Base-by-base conservation (phyloP, 2,797 vertebrate species). In the Taenioides sp. region DNA sequence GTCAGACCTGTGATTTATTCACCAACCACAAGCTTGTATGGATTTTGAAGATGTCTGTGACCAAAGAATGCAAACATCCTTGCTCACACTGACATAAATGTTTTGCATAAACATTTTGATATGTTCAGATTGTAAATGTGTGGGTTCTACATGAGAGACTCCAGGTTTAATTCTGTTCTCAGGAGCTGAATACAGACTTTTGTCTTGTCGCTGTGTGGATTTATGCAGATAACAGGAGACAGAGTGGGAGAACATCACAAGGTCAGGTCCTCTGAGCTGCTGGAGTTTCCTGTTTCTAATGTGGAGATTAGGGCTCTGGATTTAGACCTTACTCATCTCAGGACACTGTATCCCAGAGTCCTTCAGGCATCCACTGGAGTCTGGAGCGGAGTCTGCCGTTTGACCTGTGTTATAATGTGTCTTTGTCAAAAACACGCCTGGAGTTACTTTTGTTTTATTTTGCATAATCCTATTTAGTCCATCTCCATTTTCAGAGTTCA, bases 231-330 rank as follows among this genome's bases (percentile, higher is more conserved):
- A 83, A 84, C 78, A 79, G 58, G 23, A 65, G 76, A 80, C 77
- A 77, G 57, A 68, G 77, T 85, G 82, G 64, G 64, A 82, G 87
- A 88, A 86, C 86, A 84, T 49, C 82, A 77, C 72, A 87, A 89
- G 87, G 88, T 85, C 88, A 84, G 43, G 50, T 73, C 76, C 82
- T 80, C 80, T 83, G 80, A 83, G 84, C 82, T 86, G 84, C 54
- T 14, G 12, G 43, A 89, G 89, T 83, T 90, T 91, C 88, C 84
- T 86, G 81, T 91, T 88, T 80, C 84, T 81, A 82, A 89, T 80
- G 76, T 79, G 74, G 72, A 91, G 90, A 87, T 90, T 91, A 92
- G 88, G 68, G 71, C 76, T 87, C 90, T 88, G 83, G 86, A 92
- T 91, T 85, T 91, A 90, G 90, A 86, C 81, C 77, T 75, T 69